Conservation (phyloP, 2,113 vertebrate genomes). For the Neogobius melanostomus region DNA sequence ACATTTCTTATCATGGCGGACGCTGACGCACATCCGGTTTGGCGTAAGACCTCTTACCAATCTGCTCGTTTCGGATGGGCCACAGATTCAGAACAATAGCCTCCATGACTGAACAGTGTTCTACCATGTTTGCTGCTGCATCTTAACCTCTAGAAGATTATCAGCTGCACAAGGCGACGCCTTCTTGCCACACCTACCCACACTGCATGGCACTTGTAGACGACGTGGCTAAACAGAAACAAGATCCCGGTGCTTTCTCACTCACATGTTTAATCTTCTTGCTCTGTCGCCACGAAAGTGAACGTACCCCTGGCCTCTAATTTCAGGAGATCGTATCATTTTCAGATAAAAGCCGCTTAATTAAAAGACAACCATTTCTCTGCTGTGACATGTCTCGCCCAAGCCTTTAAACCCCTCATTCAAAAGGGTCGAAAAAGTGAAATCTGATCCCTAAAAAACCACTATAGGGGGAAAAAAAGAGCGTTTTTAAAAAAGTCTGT, state of each 20-base stretch:
- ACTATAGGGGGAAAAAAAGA: slow-evolving; percentile 5
- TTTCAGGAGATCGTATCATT: slow-evolving; percentile 47
- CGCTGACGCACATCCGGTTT: too few relatives aligned
- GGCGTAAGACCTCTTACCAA: too few relatives aligned
- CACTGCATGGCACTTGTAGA: too few relatives aligned
- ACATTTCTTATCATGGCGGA: too few relatives aligned
- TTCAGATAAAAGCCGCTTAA: slow-evolving; percentile 47
- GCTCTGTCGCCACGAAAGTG: slow-evolving; percentile 12
- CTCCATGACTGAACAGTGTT: too few relatives aligned
- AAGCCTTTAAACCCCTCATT: background rate
- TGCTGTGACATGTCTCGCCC: slow-evolving; percentile 26
- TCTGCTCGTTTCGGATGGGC: too few relatives aligned
- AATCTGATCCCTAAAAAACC: slow-evolving; percentile 14
- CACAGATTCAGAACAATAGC: too few relatives aligned
- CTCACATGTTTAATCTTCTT: background rate
- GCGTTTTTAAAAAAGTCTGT: slow-evolving; percentile 10
- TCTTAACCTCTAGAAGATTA: too few relatives aligned
- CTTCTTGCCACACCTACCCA: background rate
- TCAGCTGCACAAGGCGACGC: too few relatives aligned
- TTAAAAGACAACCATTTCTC: slow-evolving; percentile 42
- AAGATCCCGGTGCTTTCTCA: background rate
- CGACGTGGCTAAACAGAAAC: background rate
- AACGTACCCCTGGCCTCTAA: slow-evolving; percentile 24
- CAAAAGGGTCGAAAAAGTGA: background rate
- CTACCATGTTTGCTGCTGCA: too few relatives aligned